These are phyloP conservation scores for Anastrepha ludens DNA, from an alignment of 1,140 invertebrate genomes.

Conservation along the genomic window DNA sequence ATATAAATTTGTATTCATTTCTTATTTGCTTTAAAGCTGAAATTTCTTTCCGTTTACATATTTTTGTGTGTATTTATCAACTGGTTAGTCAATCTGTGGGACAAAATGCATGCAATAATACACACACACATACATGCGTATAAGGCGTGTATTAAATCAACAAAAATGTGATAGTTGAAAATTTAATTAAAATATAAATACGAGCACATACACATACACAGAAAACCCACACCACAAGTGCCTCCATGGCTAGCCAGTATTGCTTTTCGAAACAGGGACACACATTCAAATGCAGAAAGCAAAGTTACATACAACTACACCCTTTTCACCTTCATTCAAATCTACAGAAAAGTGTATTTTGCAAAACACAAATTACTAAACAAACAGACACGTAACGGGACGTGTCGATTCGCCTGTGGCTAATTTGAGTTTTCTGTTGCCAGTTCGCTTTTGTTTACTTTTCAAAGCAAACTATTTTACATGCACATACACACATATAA, in stretches of 20 bases:
- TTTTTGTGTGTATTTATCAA: too few species aligned
- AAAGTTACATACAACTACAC: neutral
- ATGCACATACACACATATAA: neutral
- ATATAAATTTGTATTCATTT: too few species aligned
- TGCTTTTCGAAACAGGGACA: neutral
- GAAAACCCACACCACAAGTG: neutral
- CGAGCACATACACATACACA: neutral
- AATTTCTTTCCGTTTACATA: too few species aligned
- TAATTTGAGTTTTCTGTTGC: neutral
- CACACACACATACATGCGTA: too few species aligned
- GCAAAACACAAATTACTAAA: neutral
- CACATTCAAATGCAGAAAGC: neutral
- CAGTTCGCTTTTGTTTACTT: neutral
- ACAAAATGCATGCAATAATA: too few species aligned
- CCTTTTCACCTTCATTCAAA: neutral
- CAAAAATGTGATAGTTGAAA: constrained; percentile 6
- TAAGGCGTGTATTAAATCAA: neutral
- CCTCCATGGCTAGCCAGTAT: neutral
- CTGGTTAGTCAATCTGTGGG: too few species aligned
- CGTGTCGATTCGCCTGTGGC: constrained; percentile 17
- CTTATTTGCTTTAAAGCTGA: too few species aligned
- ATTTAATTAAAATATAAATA: constrained; percentile 41
- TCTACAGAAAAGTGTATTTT: neutral
- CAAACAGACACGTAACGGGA: neutral
- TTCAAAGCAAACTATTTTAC: neutral